phyloP scores from a whole-genome alignment of 2,888 invertebrate genomes.

The Sminthurinus aureus region DNA sequence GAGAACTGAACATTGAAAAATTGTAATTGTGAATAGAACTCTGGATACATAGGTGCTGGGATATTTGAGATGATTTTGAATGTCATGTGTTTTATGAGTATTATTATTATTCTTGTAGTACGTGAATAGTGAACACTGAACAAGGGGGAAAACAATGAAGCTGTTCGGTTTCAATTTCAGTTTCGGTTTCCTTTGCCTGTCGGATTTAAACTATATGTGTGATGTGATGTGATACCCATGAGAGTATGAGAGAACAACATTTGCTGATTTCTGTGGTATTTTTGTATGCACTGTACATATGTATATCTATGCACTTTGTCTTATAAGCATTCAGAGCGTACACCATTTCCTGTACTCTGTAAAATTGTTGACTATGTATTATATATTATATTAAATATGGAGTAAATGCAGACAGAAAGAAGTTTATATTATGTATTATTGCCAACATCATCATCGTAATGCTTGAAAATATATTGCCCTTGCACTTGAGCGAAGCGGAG shows the following conservation, averaged over 20 bases:
- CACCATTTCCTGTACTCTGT: not conserved
- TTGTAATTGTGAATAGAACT: not conserved
- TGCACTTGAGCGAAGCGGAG: conserved; percentile 40
- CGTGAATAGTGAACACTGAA: not conserved
- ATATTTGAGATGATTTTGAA: not conserved
- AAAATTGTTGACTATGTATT: not conserved
- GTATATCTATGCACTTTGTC: too few species aligned
- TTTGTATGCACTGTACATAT: not conserved
- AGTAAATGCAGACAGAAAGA: not conserved
- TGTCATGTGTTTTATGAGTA: not conserved
- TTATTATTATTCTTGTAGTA: not conserved
- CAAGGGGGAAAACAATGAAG: not conserved
- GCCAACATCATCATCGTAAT: not conserved
- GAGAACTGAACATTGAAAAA: not conserved
- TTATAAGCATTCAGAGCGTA: too few species aligned
- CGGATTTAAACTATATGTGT: not conserved
- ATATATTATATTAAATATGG: not conserved
- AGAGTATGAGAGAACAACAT: not conserved
- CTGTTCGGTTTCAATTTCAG: not conserved
- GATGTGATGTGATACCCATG: not conserved
- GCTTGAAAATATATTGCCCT: too few species aligned
- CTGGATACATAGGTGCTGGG: not conserved
- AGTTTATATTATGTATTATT: not conserved
- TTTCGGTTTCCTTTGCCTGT: not conserved
- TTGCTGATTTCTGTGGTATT: not conserved